These are phyloP conservation scores for Plagodis dolabraria DNA, from an alignment of 2,888 invertebrate species.

Conservation along the genomic window DNA sequence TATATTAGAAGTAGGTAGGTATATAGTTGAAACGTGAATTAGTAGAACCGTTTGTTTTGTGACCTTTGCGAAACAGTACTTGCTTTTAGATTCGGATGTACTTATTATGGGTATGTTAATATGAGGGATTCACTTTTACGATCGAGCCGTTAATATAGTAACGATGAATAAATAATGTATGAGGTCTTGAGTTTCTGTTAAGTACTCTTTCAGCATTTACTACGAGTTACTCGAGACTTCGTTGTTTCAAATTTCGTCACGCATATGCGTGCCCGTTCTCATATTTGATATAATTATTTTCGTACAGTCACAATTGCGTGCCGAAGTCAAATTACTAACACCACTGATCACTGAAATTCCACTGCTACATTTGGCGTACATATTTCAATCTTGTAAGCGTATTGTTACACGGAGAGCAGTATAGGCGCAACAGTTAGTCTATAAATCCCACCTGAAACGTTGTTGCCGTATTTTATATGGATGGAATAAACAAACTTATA, in stretches of 20 bases:
- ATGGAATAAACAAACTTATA: too few species aligned
- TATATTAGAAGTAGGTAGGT: background rate
- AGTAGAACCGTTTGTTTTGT: background rate
- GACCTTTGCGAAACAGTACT: background rate
- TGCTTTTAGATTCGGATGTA: too few species aligned
- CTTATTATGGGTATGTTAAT: too few species aligned
- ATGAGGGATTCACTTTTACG: background rate
- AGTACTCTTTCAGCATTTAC: too few species aligned
- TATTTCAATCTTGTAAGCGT: slow-evolving; percentile 3
- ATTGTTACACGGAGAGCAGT: slow-evolving; percentile 43
- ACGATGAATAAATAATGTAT: background rate
- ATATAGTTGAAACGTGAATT: background rate
- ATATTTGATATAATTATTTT: background rate
- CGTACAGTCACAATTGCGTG: background rate
- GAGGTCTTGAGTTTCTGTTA: background rate
- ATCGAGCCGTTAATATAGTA: background rate
- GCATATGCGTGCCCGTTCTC: background rate
- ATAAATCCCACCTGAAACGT: slow-evolving; percentile 38
- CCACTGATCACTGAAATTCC: background rate
- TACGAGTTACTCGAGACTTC: background rate
- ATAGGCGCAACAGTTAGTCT: slow-evolving; percentile 72
- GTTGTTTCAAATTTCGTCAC: background rate
- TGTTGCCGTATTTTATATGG: background rate
- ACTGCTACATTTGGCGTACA: background rate
- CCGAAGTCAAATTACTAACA: background rate